Base-by-base conservation (phyloP, 2,797 vertebrate genomes). In the Sebastes matsubarae region DNA sequence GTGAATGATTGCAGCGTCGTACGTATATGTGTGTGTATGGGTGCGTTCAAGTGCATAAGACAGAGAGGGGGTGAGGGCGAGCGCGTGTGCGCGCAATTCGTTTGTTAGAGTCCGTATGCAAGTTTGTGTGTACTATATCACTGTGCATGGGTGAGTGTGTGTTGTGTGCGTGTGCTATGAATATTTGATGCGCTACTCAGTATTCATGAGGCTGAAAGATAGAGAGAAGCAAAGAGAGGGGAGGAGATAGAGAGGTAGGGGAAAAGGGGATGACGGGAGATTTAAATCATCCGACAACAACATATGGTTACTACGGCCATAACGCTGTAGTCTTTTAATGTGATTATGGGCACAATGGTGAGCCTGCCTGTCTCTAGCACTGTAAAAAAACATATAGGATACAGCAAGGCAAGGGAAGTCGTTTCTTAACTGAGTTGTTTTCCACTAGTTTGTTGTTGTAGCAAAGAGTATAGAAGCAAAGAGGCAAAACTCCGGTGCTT, bases 111-210 rank as follows among this genome's bases (percentile, higher is more conserved):
- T 72, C 50, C 14, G 30, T 55, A 29, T 66, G 52, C 36, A 68
- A 60, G 68, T 5, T 6, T n/a, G 38, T 67, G 36, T 36, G 12
- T 36, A 36, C 36, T 36, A 36, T 36, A 42, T 69, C 38, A 27
- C 2, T 11, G 67, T 60, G 75, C 61, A 30, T 63, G 64, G 20
- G 42, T 30, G 57, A 54, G 73, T 80, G 83, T 79, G 80, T 42
- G 64, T 65, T 72, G 64, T 54, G 77, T 46, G 42, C 6, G 16
- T 46, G 16, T 61, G 85, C 58, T 57, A 88, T 92, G 84, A 94
- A 94, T 93, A 91, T 89, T 94, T 89, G 77, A 93, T 92, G 81
- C 58, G n/a, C 75, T 82, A 12, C 80, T 91, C 77, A 86, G 89
- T 89, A 91, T 92, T 88, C 88, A 89, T 90, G 84, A 82, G 82